Base-by-base conservation (phyloP, 2,113 vertebrate genomes). In the Danionella cerebrum region DNA sequence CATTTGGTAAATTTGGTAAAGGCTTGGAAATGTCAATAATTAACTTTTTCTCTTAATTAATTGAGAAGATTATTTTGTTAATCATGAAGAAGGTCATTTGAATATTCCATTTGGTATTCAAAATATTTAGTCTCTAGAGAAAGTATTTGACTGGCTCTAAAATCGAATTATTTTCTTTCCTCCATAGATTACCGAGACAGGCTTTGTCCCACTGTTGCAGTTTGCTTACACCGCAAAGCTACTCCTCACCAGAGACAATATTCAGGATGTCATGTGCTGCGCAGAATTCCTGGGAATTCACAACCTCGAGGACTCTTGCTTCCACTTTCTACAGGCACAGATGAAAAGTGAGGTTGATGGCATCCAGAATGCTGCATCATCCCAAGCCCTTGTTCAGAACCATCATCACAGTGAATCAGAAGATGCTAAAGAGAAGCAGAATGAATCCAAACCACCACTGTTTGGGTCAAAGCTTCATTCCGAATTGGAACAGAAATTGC, bases 191-290 rank as follows among this genome's bases (percentile, higher is more conserved):
- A 96, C 94, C 3, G 91, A 92, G 77, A 91, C 90, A 80, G 94
- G 94, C 69, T 97, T 97, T 59, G 90, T 91, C 80, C 93, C 94
- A 1, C 89, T 97, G 83, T 78, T 97, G 39, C 94, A 96, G 90
- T 97, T 97, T 44, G 94, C 94, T 84, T 97, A 97, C 89, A 97
- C 94, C 33, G 94, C 94, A 78, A 96, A 94, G 88, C 88, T 97
- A 81, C 84, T 95, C 69, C 90, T 97, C 83, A 94, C 91, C 85
- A 88, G 83, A 70, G 93, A 95, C 33, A 96, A 95, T 85, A 96
- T 97, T 84, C 92, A 91, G 39, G 94, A 96, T 83, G 94, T 97
- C 80, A 92, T 97, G 83, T 87, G 90, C 82, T 96, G 94, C 1
- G 93, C 93, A 0, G 92, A 96, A 67, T 90, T 93, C 80, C 88